Base-by-base conservation (phyloP, 2,888 invertebrate genomes). In the Rapana venosa region DNA sequence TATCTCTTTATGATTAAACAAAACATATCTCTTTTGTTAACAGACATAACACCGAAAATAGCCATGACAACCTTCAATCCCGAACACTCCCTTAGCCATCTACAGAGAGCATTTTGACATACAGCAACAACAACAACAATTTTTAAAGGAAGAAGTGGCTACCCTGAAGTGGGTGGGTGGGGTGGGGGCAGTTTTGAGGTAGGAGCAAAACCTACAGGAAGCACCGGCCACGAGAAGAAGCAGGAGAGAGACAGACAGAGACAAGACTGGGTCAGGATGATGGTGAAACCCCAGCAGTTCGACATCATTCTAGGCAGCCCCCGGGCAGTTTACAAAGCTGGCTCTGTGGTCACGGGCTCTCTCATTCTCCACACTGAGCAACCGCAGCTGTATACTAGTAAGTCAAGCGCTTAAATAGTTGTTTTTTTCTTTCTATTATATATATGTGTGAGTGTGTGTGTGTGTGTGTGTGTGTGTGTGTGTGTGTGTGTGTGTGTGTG, bases 251-350 rank as follows among this genome's bases (percentile, higher is more conserved):
- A 4, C 79, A 79, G 35, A 79, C 17, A 1, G 32, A 13, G 1
- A 5, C 13, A 79, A 35, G 20, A 17, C 32, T 15, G 35, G 74
- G 79, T 2, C 32, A 79, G 15, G 22, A 86, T 61, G 58, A 86
- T 86, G 86, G 86, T 61, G 61, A 86, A 86, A 26, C 86, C 66
- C 15, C 32, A 86, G 58, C 61, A 86, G 66, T 86, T 86, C 30
- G 86, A 86, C 35, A 35, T 86, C 35, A 86, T 86, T 22, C 58
- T 86, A n/a, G 86, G 86, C 66, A 66, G 58, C 20, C 86, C 86
- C 20, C 86, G 66, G 32, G 58, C 32, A 20, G 56, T 86, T 11
- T 86, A 86, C 66, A 86, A n/a, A 66, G 86, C 86, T 13, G 86
- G 86, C 32, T 58, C 58, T 0, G 35, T 58, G 58, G 58, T 86